Base-by-base conservation (phyloP, 1,140 invertebrate genomes). In the Halesus radiatus region DNA sequence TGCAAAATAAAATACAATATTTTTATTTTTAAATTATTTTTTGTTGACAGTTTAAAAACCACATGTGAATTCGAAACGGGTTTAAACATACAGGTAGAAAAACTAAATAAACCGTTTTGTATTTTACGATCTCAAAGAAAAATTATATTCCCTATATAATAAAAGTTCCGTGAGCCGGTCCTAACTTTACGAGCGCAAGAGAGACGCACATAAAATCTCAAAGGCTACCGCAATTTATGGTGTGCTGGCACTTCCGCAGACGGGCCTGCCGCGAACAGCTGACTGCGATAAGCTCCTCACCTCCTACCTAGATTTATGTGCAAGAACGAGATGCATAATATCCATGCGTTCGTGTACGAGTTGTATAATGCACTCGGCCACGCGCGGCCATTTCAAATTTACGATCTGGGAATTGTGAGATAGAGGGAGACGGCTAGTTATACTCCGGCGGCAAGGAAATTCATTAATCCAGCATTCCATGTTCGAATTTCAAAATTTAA, bases 311-410 rank as follows among this genome's bases (percentile, higher is more conserved):
- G 80, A 60, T 89, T 87, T 85, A 86, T 85, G 84, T 87, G 88
- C 87, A 87, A 89, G 88, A 90, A 87, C 88, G 89, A 89, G 89
- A 90, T 86, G 87, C 87, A 86, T 86, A 87, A 89, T 87, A 88
- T 87, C 86, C 84, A 85, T 86, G 88, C 85, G 85, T 85, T 80
- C 87, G 82, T 83, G 86, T 86, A 81, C 82, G 85, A 85, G 86
- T 85, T 87, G 86, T 86, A 85, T 85, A 86, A 87, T 88, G 87
- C 88, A 87, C 70, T 88, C 88, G 88, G 87, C 88, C 88, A 89
- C 88, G 89, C 89, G 88, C 89, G 88, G 89, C 89, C 88, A 89
- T 90, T 90, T 90, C 89, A 85, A 88, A 90, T 90, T 90, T 90
- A 90, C 88, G 88, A 90, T 87, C 89, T 90, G 89, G 89, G 89